Evolutionary conservation across 2,797 vertebrate genomes (phyloP), one percentile per base, ranked within the genome.

Genomic region (Toxotes lorentzi): DNA sequence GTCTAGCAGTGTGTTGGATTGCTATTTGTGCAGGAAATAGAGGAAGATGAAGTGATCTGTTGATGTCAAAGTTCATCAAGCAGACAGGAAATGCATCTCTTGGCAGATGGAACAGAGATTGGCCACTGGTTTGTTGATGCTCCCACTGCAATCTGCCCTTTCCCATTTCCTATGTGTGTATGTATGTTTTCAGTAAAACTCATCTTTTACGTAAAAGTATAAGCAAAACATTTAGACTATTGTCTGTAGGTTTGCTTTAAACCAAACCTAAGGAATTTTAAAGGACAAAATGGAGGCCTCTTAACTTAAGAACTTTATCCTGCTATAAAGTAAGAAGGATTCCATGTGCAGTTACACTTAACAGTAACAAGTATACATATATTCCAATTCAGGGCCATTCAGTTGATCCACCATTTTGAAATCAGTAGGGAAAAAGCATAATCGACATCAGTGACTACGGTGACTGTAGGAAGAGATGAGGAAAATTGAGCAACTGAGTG

Each of bases 21-120:
- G 69, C 48, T 76, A 75, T 81, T 78, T 81, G 56, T 74, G 79
- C 61, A 69, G 73, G 81, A 90, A 90, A 88, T 23, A 0, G 62
- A 40, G 62, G 32, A 57, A 73, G 79, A 77, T 73, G 21, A 67
- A 68, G 50, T 72, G 54, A 74, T 83, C 70, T 64, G 34, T 23
- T 66, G 34, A 60, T 86, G 86, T 85, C 72, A 73, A 27, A 69
- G 75, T 76, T 57, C 60, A 78, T 75, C 76, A 50, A 24, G 38
- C 40, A 30, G 67, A 68, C 73, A 64, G 73, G 83, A 85, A 83
- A 76, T 73, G 54, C 35, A 4, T 80, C 45, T 73, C 38, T 13
- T 11, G 38, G 30, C 43, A 74, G 62, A 65, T 54, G 53, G 50
- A 38, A 50, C 53, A 47, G 58, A 69, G 35, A 34, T 64, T 12